Conservation (phyloP, 2,797 vertebrate species). For the Silurus lanzhouensis region DNA sequence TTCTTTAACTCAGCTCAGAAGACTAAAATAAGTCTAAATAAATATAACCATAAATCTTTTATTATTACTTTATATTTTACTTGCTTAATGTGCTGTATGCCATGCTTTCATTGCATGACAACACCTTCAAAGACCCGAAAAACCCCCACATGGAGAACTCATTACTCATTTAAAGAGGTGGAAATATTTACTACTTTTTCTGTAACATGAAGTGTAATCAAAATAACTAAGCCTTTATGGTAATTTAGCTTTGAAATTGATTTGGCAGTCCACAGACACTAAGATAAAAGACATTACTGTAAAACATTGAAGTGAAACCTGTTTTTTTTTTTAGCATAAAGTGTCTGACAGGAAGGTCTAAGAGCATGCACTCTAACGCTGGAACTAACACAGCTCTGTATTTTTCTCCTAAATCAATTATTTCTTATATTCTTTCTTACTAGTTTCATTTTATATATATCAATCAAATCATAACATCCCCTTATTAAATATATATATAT, state of each 20-base stretch:
- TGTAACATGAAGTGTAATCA: background rate
- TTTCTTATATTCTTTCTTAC: background rate
- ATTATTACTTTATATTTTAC: background rate
- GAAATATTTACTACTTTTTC: conserved; percentile 5
- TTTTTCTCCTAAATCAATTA: background rate
- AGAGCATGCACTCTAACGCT: background rate
- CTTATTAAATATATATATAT: too few relatives aligned
- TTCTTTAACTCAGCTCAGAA: background rate
- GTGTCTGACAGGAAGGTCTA: background rate
- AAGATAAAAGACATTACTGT: background rate
- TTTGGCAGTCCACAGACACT: background rate
- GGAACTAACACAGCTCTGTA: background rate
- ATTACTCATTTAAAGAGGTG: conserved; percentile 1
- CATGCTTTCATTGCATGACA: background rate
- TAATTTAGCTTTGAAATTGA: background rate
- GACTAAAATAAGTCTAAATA: too few relatives aligned
- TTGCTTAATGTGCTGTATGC: background rate
- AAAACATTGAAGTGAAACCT: conserved; percentile 26
- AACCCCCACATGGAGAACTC: background rate
- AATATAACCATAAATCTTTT: background rate
- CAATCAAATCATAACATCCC: too few relatives aligned
- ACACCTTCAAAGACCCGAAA: background rate
- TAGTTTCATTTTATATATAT: background rate
- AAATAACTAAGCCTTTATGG: background rate
- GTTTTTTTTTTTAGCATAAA: background rate